Evolutionary conservation across 2,797 vertebrate genomes (phyloP).

Genomic region (Anomalospiza imberbis): DNA sequence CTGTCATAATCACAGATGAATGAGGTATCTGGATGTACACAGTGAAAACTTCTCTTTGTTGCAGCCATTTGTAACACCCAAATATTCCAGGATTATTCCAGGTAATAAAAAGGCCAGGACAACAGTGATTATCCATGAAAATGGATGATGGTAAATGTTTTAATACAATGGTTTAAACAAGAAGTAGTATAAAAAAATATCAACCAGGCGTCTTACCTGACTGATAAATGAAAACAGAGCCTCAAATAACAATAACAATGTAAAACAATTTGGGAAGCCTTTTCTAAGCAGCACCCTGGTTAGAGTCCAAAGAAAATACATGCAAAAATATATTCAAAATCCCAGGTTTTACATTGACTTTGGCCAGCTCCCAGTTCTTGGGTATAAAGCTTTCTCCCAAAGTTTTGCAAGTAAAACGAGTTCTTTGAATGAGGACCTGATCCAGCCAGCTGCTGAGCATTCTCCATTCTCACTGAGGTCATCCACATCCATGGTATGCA

Average conservation of each 20-base stretch:
- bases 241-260: constrained; percentile 52
- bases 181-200: neutral
- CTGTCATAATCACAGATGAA: neutral
- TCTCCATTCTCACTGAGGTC: neutral
- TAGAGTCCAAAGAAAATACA: constrained; percentile 62
- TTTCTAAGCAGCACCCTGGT: constrained; percentile 58
- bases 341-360: constrained; percentile 49
- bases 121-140: neutral
- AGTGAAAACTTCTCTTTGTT: neutral
- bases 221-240: constrained; percentile 36
- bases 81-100: neutral
- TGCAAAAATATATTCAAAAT: constrained; percentile 64
- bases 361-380: constrained; percentile 55
- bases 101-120: neutral
- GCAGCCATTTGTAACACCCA: neutral
- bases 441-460: constrained; percentile 1
- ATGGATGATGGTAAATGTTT: neutral
- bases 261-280: constrained; percentile 59
- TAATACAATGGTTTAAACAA: constrained; percentile 17
- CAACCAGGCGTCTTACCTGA: constrained; percentile 39
- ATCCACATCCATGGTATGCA: neutral
- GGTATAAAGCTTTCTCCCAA: constrained; percentile 25
- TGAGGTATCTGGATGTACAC: neutral
- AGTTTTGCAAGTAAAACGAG: constrained; percentile 54
- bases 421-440: constrained; percentile 31